Conservation (phyloP, 1,140 invertebrate genomes). For the Pseudomyrmex sp. region DNA sequence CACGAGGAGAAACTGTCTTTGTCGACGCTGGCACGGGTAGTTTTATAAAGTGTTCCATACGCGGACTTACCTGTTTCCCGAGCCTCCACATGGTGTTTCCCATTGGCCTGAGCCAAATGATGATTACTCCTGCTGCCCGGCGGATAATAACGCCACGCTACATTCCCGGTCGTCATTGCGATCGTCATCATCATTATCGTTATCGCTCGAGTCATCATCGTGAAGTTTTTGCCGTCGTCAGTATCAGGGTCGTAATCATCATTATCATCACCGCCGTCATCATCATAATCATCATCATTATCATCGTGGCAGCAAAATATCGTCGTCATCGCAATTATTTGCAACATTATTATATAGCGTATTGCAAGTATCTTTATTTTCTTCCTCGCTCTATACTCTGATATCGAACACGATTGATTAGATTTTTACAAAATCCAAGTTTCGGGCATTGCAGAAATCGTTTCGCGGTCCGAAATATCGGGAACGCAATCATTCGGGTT, state of each 20-base stretch:
- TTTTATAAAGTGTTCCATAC: slow-evolving; percentile 67
- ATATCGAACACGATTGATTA: background rate
- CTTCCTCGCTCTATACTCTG: background rate
- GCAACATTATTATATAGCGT: slow-evolving; percentile 36
- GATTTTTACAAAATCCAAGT: background rate
- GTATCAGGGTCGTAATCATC: slow-evolving; percentile 54
- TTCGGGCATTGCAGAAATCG: background rate
- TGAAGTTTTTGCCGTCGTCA: slow-evolving; percentile 49
- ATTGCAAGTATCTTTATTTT: slow-evolving; percentile 13
- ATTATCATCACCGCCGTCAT: slow-evolving; percentile 51
- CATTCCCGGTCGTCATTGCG: slow-evolving; percentile 60
- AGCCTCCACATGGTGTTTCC: slow-evolving; percentile 69
- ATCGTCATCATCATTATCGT: slow-evolving; percentile 60
- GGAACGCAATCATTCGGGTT: slow-evolving; percentile 49
- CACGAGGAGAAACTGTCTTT: slow-evolving; percentile 67
- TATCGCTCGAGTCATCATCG: slow-evolving; percentile 69
- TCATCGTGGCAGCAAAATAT: slow-evolving; percentile 47
- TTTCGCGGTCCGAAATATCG: slow-evolving; percentile 49
- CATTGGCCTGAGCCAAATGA: slow-evolving; percentile 75
- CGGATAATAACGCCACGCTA: slow-evolving; percentile 59
- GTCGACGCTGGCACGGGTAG: slow-evolving; percentile 39
- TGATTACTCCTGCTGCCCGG: slow-evolving; percentile 73
- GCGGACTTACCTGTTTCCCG: slow-evolving; percentile 47
- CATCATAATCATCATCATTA: slow-evolving; percentile 50
- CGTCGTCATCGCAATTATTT: slow-evolving; percentile 55